Evolutionary conservation across 92 coral and sea anemone species (phyloP).

Genomic region (Heteractis magnifica): DNA sequence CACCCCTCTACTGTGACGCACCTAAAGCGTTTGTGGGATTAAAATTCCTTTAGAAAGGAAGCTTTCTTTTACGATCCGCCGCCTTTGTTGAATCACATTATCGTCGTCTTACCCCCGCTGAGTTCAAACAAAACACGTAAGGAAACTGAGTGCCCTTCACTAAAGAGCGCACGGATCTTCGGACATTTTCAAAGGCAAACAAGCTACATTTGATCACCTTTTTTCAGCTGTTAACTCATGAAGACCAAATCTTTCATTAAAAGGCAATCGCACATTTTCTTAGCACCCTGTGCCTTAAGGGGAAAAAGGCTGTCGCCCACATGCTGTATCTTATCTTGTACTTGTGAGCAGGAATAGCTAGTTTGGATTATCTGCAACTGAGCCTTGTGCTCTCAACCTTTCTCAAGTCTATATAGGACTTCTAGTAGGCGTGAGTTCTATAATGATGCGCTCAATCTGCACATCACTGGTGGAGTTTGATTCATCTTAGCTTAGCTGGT

Average conservation of each 20-base stretch:
- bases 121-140: constrained; percentile 2
- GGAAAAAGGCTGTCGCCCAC: neutral
- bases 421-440: neutral
- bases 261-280: neutral
- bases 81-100: constrained; percentile 4
- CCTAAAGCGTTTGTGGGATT: neutral
- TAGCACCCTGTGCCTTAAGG: neutral
- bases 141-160: neutral
- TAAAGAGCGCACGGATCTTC: neutral
- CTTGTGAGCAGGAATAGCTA: constrained; percentile 1
- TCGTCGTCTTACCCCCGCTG: constrained; percentile 9
- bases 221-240: too few species aligned
- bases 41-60: constrained; percentile 9
- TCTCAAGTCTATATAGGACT: neutral
- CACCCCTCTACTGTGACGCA: neutral
- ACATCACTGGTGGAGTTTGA: too few species aligned
- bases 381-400: neutral
- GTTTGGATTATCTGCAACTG: constrained; percentile 1
- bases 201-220: neutral
- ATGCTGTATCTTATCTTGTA: neutral
- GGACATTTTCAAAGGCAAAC: neutral
- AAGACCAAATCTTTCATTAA: neutral
- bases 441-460: neutral
- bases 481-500: too few species aligned
- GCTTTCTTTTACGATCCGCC: constrained; percentile 3